Evolutionary conservation across 2,797 vertebrate genomes (phyloP), one percentile per base, ranked within the genome.

Genomic region (Perodicticus potto): DNA sequence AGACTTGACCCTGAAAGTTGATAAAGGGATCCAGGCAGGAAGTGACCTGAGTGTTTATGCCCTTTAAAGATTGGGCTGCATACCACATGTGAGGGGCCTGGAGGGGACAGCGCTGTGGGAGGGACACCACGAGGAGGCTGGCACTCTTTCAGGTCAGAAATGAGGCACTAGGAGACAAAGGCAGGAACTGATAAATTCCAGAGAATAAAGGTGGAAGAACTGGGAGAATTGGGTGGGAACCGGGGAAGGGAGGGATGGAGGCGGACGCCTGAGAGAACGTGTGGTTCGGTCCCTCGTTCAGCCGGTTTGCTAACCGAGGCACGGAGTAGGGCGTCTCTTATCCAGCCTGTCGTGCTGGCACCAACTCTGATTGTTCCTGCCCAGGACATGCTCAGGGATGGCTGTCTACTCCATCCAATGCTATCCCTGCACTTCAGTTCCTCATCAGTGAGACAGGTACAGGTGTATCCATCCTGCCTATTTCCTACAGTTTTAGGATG

Each of bases 241-340:
- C 5, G 4, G 32, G 69, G 49, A 20, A 3, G 20, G 16, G 74
- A 74, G 13, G 49, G 25, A 23, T 69, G 2, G 2, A 70, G 53
- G 22, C 7, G 9, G 17, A 13, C 22, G 1, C 12, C 4, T 7
- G 10, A 43, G 63, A n/a, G 22, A 53, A 22, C 49, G 29, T 76
- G 49, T 40, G 29, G 7, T 34, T 76, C 34, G 34, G 12, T 17
- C 12, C 16, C 83, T 53, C 22, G 53, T 40, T 59, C 16, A 53
- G 29, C 53, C 61, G 67, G 69, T 74, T 73, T 86, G 57, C 87
- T 86, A 81, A 81, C 91, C n/a, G 73, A 93, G 87, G 61, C 40
- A 76, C 92, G 34, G 20, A 67, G 59, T 17, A 73, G 76, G 67
- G 76, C 85, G 45, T 45, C 32, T 86, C 32, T n/a, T 40, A 34